Conservation (phyloP, 1,140 invertebrate species). For the Bicyclus anynana region DNA sequence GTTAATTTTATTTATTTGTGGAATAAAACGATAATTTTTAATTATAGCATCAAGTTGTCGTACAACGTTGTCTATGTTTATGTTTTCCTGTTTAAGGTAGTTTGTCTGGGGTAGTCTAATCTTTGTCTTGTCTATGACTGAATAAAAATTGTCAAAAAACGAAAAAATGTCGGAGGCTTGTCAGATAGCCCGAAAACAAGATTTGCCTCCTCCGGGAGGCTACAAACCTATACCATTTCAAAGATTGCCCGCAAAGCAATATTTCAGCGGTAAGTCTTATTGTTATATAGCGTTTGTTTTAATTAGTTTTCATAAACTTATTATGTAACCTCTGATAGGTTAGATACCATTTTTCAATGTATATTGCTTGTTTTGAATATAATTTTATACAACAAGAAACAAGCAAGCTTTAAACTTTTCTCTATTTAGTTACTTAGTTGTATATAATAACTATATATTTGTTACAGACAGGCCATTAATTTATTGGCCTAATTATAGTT, state of each 20-base stretch:
- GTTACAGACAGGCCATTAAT: no score
- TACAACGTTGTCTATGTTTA: no score
- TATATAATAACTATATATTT: no score
- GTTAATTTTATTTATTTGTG: no score
- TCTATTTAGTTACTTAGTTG: no score
- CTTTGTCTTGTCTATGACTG: no score
- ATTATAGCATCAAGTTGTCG: no score
- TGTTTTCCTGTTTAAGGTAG: no score
- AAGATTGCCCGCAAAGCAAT: conserved; percentile 83
- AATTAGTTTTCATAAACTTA: conserved; percentile 21
- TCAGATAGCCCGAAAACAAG: conserved; percentile 80
- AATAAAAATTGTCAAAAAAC: not conserved
- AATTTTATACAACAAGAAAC: not conserved
- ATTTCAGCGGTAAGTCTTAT: conserved; percentile 80
- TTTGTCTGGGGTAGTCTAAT: no score
- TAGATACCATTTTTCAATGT: conserved; percentile 25
- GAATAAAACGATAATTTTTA: no score
- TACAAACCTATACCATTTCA: conserved; percentile 86
- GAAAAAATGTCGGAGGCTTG: conserved; percentile 54
- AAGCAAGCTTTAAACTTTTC: no score
- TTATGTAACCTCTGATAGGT: conserved; percentile 60
- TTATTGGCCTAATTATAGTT: no score
- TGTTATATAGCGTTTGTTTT: not conserved
- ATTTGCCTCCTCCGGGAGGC: conserved; percentile 91
- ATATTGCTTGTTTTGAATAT: not conserved